Conservation (phyloP, 2,888 invertebrate genomes). For the Mycalesis mineus region DNA sequence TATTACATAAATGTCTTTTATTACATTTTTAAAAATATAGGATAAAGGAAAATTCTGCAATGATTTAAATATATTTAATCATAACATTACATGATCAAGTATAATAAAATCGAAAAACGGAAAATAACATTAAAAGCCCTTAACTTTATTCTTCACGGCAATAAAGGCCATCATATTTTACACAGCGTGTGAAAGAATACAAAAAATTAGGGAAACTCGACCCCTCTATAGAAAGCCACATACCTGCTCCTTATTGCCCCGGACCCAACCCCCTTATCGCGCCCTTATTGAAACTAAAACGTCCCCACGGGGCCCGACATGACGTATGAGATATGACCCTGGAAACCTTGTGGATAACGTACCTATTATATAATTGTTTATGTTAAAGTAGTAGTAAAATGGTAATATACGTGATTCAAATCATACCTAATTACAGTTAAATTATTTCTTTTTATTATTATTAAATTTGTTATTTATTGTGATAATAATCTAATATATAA, state of each 20-base stretch:
- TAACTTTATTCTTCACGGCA: not conserved
- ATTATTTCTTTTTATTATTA: not conserved
- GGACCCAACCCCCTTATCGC: conserved; percentile 19
- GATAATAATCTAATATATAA: too few species aligned
- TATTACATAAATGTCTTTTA: too few species aligned
- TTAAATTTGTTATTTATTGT: not conserved
- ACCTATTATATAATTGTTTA: too few species aligned
- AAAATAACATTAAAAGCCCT: not conserved
- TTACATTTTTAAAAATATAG: too few species aligned
- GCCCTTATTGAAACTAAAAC: conserved; percentile 28
- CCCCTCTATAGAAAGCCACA: conserved; percentile 19
- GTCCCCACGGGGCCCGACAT: conserved; percentile 17
- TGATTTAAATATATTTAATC: too few species aligned
- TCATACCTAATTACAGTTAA: not conserved
- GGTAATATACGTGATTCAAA: too few species aligned
- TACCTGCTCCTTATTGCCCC: conserved; percentile 12
- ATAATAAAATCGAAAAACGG: not conserved
- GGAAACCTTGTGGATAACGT: not conserved
- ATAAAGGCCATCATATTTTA: conserved; percentile 3
- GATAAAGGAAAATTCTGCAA: too few species aligned
- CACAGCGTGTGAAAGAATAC: conserved; percentile 1
- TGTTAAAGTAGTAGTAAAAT: too few species aligned
- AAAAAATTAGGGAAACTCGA: conserved; percentile 20
- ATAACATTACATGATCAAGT: too few species aligned
- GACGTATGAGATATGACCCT: conserved; percentile 23